phyloP scores from a whole-genome alignment of 1,140 invertebrate genomes.

The Conus ventricosus region DNA sequence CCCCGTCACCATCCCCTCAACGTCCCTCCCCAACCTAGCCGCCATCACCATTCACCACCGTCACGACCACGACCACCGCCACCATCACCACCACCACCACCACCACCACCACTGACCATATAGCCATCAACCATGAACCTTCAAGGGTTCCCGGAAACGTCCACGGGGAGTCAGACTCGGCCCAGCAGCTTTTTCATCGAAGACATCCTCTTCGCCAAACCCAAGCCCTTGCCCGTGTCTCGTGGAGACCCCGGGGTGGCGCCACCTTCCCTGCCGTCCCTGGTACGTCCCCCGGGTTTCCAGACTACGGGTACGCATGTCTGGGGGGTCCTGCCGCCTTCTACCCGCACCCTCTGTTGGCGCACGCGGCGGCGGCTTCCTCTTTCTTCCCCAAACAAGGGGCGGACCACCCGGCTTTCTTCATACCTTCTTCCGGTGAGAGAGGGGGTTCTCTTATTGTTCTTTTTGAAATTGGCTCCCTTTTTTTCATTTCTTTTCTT shows the following conservation, averaged over 20 bases:
- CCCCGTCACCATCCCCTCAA: background rate
- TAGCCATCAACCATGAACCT: slow-evolving; percentile 28
- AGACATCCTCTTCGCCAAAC: slow-evolving; percentile 84
- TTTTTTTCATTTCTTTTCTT: too few species aligned
- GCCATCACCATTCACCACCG: background rate
- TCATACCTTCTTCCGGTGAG: slow-evolving; percentile 74
- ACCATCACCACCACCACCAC: background rate
- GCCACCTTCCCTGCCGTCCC: slow-evolving; percentile 34
- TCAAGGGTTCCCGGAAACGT: slow-evolving; percentile 45
- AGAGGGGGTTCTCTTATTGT: too few species aligned
- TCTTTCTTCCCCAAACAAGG: slow-evolving; percentile 77
- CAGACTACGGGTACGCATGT: slow-evolving; percentile 64
- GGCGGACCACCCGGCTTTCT: slow-evolving; percentile 76
- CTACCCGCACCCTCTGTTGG: slow-evolving; percentile 72
- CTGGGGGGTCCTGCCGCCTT: slow-evolving; percentile 59
- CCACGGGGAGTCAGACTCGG: slow-evolving; percentile 72
- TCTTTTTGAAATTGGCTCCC: too few species aligned
- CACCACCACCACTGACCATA: background rate
- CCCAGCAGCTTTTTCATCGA: slow-evolving; percentile 82
- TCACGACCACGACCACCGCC: background rate
- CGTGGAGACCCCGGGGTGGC: slow-evolving; percentile 29
- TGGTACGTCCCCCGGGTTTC: slow-evolving; percentile 55
- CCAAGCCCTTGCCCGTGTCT: slow-evolving; percentile 65
- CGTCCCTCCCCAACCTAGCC: background rate
- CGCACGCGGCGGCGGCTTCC: slow-evolving; percentile 72